A percentile compares a stretch with the other conserved stretches of the same genome.
Conservation (phyloP, 2,888 invertebrate species). For the Cerastis leucographa region DNA sequence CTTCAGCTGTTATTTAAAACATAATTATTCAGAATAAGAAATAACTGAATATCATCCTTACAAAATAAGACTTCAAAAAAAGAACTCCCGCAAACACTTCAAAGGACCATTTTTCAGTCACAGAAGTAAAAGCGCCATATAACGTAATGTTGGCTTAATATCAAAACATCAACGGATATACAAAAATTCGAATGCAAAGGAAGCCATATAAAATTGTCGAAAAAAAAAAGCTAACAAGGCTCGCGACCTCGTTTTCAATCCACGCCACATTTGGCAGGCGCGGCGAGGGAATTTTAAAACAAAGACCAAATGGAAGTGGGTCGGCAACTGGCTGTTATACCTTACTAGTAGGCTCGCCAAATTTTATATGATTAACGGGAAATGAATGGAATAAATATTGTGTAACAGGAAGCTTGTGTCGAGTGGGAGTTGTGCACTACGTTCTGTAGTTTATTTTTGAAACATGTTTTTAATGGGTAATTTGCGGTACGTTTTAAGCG, state of each 20-base stretch:
- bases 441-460: conserved; percentile 6
- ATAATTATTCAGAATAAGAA: background rate
- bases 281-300: conserved; percentile 80
- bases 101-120: conserved; percentile 20
- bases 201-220: conserved; percentile 64
- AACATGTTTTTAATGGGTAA: conserved; percentile 8
- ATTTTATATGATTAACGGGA: conserved; percentile 58
- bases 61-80: background rate
- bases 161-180: conserved; percentile 55
- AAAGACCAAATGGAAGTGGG: conserved; percentile 71
- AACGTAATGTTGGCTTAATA: conserved; percentile 57
- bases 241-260: conserved; percentile 75
- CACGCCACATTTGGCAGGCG: conserved; percentile 80
- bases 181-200: conserved; percentile 64
- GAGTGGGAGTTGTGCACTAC: conserved; percentile 19
- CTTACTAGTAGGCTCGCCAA: conserved; percentile 61
- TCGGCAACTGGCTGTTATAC: conserved; percentile 59
- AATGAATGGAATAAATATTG: conserved; percentile 59
- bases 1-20: background rate
- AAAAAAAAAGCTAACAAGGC: conserved; percentile 67
- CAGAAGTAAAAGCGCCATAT: conserved; percentile 32
- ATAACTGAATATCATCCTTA: background rate
- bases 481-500: conserved; percentile 8
- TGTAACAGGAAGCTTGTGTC: conserved; percentile 36
- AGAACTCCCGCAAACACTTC: background rate